These are phyloP conservation scores for Lapara coniferarum DNA, from an alignment of 2,888 invertebrate genomes.

Conservation along the genomic window DNA sequence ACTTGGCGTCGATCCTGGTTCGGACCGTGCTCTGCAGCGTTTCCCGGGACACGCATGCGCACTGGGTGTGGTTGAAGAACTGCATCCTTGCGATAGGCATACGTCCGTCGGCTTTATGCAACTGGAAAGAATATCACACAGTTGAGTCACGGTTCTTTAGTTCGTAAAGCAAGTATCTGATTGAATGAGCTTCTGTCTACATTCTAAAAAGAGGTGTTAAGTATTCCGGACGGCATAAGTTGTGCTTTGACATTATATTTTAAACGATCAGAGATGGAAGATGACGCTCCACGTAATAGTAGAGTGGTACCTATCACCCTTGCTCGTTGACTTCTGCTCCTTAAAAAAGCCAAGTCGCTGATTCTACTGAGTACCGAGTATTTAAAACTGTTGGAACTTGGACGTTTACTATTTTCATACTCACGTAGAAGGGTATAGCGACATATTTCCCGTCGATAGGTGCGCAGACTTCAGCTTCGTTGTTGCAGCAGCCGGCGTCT, in stretches of 20 bases:
- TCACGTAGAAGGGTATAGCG: conserved; percentile 91
- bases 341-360: no score
- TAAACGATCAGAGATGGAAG: no score
- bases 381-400: no score
- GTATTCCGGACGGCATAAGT: no score
- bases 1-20: conserved; percentile 42
- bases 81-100: conserved; percentile 61
- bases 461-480: conserved; percentile 88
- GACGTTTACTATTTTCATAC: conserved; percentile 58
- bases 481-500: conserved; percentile 93
- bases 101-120: conserved; percentile 65
- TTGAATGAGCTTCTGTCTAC: background rate
- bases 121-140: conserved; percentile 47
- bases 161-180: no score
- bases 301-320: no score
- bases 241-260: no score
- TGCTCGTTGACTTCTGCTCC: no score
- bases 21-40: conserved; percentile 53
- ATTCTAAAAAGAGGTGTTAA: no score
- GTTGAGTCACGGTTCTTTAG: background rate
- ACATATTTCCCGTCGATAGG: conserved; percentile 89
- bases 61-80: conserved; percentile 75
- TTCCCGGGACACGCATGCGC: conserved; percentile 68
- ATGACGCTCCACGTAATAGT: no score
- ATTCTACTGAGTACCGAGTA: no score